Evolutionary conservation across 1,140 invertebrate species (phyloP), one percentile per base, ranked within the genome.

Genomic region (Archivesica marissinica): DNA sequence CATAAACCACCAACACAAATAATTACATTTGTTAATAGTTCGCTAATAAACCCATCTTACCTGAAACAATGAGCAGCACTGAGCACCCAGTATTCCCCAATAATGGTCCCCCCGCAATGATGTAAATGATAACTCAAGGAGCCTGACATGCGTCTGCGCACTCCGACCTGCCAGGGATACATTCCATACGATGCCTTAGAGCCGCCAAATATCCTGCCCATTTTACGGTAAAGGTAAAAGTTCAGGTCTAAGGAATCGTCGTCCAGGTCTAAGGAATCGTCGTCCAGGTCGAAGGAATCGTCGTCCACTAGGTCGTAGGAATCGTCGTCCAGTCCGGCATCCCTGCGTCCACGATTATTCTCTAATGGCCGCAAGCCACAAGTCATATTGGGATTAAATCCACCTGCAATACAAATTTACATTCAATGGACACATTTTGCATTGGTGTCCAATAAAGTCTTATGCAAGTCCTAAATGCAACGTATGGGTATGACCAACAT

Each of bases 1-100:
- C n/a, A n/a, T n/a, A n/a, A n/a, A n/a, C n/a, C n/a, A n/a, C n/a
- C n/a, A n/a, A n/a, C n/a, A n/a, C n/a, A n/a, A n/a, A n/a, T n/a
- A n/a, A n/a, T n/a, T n/a, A n/a, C n/a, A n/a, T n/a, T n/a, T n/a
- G n/a, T n/a, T n/a, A n/a, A n/a, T n/a, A n/a, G n/a, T n/a, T n/a
- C n/a, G n/a, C n/a, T n/a, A n/a, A n/a, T n/a, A n/a, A n/a, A n/a
- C n/a, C n/a, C n/a, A 15, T 35, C 39, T 28, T 85, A 92, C 90
- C 98, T 97, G 79, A 99, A 98, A 92, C 98, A 99, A 93, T 99
- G 97, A 30, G 97, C 97, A 11, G 98, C 98, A 1, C 97, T 98
- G 0, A 98, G 97, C 74, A 98, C 97, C 98, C 98, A 99, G 91
- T 97, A 96, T 92, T 98, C 97, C 93, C 98, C 98, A 41, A 99